Base-by-base conservation (phyloP, 2,888 invertebrate genomes). In the Oscheius sp. region DNA sequence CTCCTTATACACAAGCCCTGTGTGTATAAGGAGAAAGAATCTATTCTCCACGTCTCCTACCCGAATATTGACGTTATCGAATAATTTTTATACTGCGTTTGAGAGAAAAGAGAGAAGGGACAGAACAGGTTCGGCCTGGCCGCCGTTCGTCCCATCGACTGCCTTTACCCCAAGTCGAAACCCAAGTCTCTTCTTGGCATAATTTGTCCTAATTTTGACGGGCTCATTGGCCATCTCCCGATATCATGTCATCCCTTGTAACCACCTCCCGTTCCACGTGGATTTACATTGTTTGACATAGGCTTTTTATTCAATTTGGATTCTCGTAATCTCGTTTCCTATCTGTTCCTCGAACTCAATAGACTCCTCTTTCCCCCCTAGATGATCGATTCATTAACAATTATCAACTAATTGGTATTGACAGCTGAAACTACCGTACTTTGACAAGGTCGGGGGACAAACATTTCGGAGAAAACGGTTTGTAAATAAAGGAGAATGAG, bases 211-310 rank as follows among this genome's bases (percentile, higher is more conserved):
- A 8, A 32, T 6, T 36, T 54, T 9, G 5, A 5, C 17, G 12
- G n/a, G n/a, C n/a, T n/a, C n/a, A n/a, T n/a, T n/a, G n/a, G n/a
- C n/a, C 3, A 38, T 33, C 12, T 51, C 9, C 57, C 38, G 36
- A 38, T 44, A 41, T 59, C 26, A 54, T 54, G 32, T 30, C 32
- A 54, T 12, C 41, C 47, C 17, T 32, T 54, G 54, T 54, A 54
- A 54, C 32, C 32, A 54, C 8, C 14, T 32, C 54, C 36, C 26
- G 26, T 44, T 59, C 59, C 44, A 59, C 59, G 59, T 59, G 59
- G 59, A 59, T 59, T 59, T 59, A 26, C 59, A 59, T 59, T 59
- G 44, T 59, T 59, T 59, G 59, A 24, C 59, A 59, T 22, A 12
- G 54, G 2, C 36, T 44, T 44, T 59, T 59, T 41, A 32, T 8